Percentiles rank a stretch among this genome's conserved stretches.
Conservation (phyloP, 2,888 invertebrate species). For the Phania funesta region DNA sequence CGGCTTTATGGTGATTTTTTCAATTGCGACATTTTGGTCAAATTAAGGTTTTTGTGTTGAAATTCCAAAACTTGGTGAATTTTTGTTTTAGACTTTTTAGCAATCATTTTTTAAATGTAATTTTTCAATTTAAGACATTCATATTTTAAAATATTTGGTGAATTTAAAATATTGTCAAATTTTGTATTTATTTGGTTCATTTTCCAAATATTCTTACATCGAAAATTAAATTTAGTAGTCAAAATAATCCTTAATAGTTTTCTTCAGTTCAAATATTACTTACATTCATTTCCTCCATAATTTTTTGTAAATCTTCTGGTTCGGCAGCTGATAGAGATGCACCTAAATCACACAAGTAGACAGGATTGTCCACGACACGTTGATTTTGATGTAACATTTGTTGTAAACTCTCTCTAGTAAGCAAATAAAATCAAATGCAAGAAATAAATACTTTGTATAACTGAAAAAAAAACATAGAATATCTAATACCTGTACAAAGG, state of each 20-base stretch:
- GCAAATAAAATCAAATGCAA: background rate
- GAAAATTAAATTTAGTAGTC: too few species aligned
- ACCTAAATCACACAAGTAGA: slow-evolving; percentile 97
- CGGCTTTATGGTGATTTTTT: too few species aligned
- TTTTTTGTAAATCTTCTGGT: slow-evolving; percentile 93
- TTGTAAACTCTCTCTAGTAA: slow-evolving; percentile 93
- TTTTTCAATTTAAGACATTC: too few species aligned
- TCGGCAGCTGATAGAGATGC: slow-evolving; percentile 97
- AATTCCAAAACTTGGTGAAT: too few species aligned
- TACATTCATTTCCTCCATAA: slow-evolving; percentile 97
- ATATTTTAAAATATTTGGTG: too few species aligned
- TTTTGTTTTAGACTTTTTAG: too few species aligned
- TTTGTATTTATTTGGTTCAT: too few species aligned
- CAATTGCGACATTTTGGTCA: too few species aligned
- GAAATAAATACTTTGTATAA: background rate
- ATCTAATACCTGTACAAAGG: slow-evolving; percentile 88
- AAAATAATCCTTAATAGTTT: background rate
- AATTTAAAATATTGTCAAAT: too few species aligned
- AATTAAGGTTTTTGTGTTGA: too few species aligned
- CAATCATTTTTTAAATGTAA: too few species aligned
- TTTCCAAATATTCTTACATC: too few species aligned
- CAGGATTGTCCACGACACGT: slow-evolving; percentile 98
- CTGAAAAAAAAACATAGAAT: background rate
- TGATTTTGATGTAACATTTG: slow-evolving; percentile 98
- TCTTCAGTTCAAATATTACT: slow-evolving; percentile 76